Base-by-base conservation (phyloP, 2,113 vertebrate genomes). In the Podarcis raffonei region DNA sequence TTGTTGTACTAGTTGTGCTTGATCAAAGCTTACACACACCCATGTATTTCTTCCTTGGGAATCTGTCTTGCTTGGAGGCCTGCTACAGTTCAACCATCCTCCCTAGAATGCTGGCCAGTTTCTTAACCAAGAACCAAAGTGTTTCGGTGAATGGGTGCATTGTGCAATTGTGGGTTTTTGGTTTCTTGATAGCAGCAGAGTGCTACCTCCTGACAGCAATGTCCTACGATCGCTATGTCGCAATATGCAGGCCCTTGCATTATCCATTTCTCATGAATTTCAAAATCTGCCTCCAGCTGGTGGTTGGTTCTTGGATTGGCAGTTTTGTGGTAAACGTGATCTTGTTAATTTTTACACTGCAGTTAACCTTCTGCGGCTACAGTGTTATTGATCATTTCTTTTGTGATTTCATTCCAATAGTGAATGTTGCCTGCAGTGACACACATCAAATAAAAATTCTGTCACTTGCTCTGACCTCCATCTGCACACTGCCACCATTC, bases 301-400 rank as follows among this genome's bases (percentile, higher is more conserved):
- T 92, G 11, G 2, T 80, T 27, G 89, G 59, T 3, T 88, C 83
- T 78, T 95, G 89, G 91, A 23, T 88, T 9, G 77, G 83, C 62
- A 93, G 92, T 8, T 83, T 92, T 83, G 37, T 68, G 37, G 65
- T 83, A 83, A 57, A 88, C 30, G 53, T 37, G 9, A 53, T 35
- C 22, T 48, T 88, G 37, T 25, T 93, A 1, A 35, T 90, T n/a
- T 77, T 94, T 71, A 94, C 92, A 37, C 92, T 93, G 4, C 90
- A 75, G 5, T 57, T 95, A 30, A 81, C 90, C 4, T 95, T 93
- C 90, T 94, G 94, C 79, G 91, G 89, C 59, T 86, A 88, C 62
- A 83, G 6, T 9, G 89, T 86, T 30, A 93, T 95, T 84, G 93
- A 94, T 2, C 93, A 95, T 62, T 95, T 94, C 75, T 94, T 94